A percentile compares a stretch with the other conserved stretches of the same genome.
These are phyloP conservation scores for Ammodytes marinus DNA, from an alignment of 2,113 vertebrate genomes.

Conservation along the genomic window DNA sequence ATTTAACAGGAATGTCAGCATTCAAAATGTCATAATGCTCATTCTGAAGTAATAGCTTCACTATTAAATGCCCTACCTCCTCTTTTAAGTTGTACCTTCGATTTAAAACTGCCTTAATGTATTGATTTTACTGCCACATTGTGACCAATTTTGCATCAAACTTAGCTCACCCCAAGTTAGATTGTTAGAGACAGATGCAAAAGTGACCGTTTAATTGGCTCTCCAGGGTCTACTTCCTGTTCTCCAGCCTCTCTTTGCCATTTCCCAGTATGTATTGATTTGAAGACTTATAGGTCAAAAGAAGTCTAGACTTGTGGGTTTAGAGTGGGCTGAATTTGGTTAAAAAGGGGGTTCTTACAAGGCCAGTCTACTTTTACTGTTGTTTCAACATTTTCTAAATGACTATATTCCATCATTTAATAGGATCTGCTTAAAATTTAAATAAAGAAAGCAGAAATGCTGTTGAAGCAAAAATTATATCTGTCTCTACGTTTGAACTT, in stretches of 20 bases:
- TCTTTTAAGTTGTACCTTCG: neutral
- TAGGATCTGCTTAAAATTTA: neutral
- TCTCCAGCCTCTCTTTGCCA: neutral
- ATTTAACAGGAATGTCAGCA: neutral
- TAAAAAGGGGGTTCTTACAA: too few species aligned
- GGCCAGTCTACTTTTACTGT: neutral
- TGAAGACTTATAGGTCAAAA: slow-evolving; percentile 1
- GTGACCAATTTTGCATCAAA: neutral
- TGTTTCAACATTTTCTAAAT: neutral
- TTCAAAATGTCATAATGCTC: slow-evolving; percentile 26
- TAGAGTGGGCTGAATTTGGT: neutral
- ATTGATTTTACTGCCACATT: neutral
- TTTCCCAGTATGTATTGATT: slow-evolving; percentile 2
- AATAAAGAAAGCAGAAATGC: neutral
- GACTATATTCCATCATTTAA: neutral
- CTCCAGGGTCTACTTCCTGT: neutral
- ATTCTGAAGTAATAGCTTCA: neutral
- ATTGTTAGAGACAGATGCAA: neutral
- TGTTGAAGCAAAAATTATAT: neutral
- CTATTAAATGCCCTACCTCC: neutral
- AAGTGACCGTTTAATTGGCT: neutral
- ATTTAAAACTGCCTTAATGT: neutral
- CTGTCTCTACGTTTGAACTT: neutral
- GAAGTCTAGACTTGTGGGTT: neutral
- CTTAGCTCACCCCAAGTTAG: neutral